Evolutionary conservation across 2,113 vertebrate species (phyloP), one percentile per base, ranked within the genome.

Genomic region (Pseudorasbora parva): DNA sequence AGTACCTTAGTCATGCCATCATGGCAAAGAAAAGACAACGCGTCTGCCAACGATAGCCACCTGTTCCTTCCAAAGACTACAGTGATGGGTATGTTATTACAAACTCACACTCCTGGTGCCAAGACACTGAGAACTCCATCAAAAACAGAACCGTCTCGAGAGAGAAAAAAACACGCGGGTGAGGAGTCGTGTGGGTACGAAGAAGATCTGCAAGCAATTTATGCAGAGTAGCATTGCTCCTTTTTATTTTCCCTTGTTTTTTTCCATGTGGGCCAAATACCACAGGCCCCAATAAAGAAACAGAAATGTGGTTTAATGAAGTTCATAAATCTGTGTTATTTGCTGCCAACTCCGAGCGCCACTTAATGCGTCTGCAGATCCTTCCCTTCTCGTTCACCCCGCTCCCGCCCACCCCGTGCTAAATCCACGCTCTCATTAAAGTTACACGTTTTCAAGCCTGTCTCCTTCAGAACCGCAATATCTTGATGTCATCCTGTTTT

Each of bases 241-340:
- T 87, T 90, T 86, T 90, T 88, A 87, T 23, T 82, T 77, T 45
- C 2, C 21, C n/a, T 41, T 76, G 37, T 68, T 51, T 83, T 85
- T 89, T 89, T 90, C 88, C 77, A 86, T 86, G 71, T 76, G 86
- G 89, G 89, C 75, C 89, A 91, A 92, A 92, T 88, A 90, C 91
- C 90, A 72, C 86, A 91, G 91, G 88, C 90, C 88, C 87, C 90
- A 91, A 92, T 94, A 94, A 94, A 94, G 87, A 89, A 86, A 84
- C 87, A 91, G 79, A 92, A 92, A 93, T 89, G 87, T 11, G 87
- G 87, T 92, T 91, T 93, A 94, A 93, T 93, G 90, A 91, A 93
- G 89, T 93, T 93, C 92, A 93, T 93, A 93, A 94, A 94, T 94
- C 91, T 92, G 91, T 89, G 86, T 92, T 93, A 91, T 90, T 88